phyloP scores from a whole-genome alignment of 1,140 invertebrate species.

The Ips typographus region DNA sequence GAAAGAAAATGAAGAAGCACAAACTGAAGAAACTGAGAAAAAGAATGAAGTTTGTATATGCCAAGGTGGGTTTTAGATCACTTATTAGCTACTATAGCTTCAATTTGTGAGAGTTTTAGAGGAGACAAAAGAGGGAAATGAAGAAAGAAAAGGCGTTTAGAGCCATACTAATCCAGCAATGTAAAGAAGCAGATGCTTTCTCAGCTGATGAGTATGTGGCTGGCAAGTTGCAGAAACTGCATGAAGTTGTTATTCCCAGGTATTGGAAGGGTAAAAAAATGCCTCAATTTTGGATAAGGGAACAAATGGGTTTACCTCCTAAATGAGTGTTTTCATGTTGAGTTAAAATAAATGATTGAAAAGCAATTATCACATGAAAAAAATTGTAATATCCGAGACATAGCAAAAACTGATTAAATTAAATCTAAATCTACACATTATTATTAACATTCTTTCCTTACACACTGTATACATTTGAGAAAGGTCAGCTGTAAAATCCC shows the following conservation, averaged over 20 bases:
- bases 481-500: too few species aligned
- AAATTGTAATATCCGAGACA: too few species aligned
- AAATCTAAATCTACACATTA: too few species aligned
- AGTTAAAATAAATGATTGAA: neutral
- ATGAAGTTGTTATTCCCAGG: constrained; percentile 63
- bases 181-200: constrained; percentile 73
- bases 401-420: too few species aligned
- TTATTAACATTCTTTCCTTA: too few species aligned
- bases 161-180: constrained; percentile 64
- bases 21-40: constrained; percentile 78
- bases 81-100: neutral
- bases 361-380: too few species aligned
- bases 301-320: constrained; percentile 51
- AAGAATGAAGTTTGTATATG: constrained; percentile 72
- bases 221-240: constrained; percentile 62
- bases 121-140: constrained; percentile 65
- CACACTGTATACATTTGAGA: too few species aligned
- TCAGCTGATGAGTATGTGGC: constrained; percentile 71
- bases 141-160: constrained; percentile 78
- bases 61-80: constrained; percentile 56
- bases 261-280: constrained; percentile 66
- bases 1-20: constrained; percentile 84
- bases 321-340: constrained; percentile 21
- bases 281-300: constrained; percentile 64
- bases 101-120: constrained; percentile 46